A percentile compares a stretch with the other conserved stretches of the same genome.
Conservation (phyloP, 2,888 invertebrate genomes). For the Lasioglossum calceatum region DNA sequence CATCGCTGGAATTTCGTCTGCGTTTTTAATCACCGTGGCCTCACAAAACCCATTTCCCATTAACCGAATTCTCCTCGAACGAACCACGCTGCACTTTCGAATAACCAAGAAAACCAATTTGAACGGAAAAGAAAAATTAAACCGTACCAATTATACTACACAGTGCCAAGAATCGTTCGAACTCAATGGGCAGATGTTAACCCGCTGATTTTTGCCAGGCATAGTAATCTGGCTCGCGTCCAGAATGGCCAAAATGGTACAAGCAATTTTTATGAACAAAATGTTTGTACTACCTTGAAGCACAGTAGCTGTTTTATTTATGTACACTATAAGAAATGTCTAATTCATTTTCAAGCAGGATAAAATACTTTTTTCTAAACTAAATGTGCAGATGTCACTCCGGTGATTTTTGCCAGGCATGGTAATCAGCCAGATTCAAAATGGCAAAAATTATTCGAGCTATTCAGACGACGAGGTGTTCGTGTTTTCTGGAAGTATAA, state of each 20-base stretch:
- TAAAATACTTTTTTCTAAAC: too few relatives aligned
- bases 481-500: too few relatives aligned
- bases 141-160: not conserved
- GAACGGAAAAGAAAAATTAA: not conserved
- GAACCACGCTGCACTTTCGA: not conserved
- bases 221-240: not conserved
- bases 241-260: not conserved
- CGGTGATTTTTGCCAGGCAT: too few relatives aligned
- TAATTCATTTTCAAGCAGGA: too few relatives aligned
- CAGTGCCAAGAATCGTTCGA: not conserved
- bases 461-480: too few relatives aligned
- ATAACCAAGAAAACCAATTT: not conserved
- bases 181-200: not conserved
- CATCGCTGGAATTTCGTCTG: conserved; percentile 44
- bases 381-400: too few relatives aligned
- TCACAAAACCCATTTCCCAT: not conserved
- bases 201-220: not conserved
- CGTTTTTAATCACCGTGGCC: not conserved
- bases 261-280: not conserved
- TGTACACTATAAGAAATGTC: too few relatives aligned
- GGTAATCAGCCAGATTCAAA: too few relatives aligned
- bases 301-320: too few relatives aligned
- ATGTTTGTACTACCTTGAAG: too few relatives aligned
- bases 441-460: too few relatives aligned
- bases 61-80: not conserved